Base-by-base conservation (phyloP, 2,113 vertebrate genomes). In the Austrofundulus limnaeus region DNA sequence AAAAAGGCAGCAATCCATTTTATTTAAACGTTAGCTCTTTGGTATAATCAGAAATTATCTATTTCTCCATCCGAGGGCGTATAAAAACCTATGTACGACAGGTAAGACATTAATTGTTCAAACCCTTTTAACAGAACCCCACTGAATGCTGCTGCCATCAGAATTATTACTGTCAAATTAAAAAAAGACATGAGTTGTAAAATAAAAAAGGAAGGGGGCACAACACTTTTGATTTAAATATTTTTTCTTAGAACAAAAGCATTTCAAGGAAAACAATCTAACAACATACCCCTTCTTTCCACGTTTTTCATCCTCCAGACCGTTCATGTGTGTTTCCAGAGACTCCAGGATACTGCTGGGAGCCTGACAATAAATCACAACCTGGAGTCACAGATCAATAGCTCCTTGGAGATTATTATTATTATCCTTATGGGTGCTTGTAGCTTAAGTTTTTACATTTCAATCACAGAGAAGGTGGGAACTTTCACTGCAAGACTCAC, bases 321-420 rank as follows among this genome's bases (percentile, higher is more conserved):
- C 95, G 65, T 98, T 99, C 93, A 99, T 93, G 91, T 99, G 97
- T 62, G 97, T 96, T 87, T 99, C 97, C 84, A 99, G 94, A 67
- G 96, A 97, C 89, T 99, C 97, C 94, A 99, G 94, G 84, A 98
- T 96, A 90, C 97, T 99, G 94, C 94, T 98, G 78, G 97, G 97
- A 89, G 96, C 96, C 97, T 98, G 64, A 65, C 16, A 43, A 49
- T n/a, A 69, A 46, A 43, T 46, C 13, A 13, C 17, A 24, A 70
- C 57, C 10, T 15, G 6, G 4, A 34, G 42, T 9, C n/a, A n/a
- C 42, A 5, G 72, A 59, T 39, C 21, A 61, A 63, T 31, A 38
- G 23, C 38, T 21, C 2, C 43, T 23, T 46, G 25, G 12, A 15
- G n/a, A n/a, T n/a, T n/a, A n/a, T n/a, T n/a, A n/a, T n/a, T 72